A percentile compares a stretch with the other conserved stretches of the same genome.
phyloP scores from a whole-genome alignment of 1,140 invertebrate genomes.

The Drosophila sp. region DNA sequence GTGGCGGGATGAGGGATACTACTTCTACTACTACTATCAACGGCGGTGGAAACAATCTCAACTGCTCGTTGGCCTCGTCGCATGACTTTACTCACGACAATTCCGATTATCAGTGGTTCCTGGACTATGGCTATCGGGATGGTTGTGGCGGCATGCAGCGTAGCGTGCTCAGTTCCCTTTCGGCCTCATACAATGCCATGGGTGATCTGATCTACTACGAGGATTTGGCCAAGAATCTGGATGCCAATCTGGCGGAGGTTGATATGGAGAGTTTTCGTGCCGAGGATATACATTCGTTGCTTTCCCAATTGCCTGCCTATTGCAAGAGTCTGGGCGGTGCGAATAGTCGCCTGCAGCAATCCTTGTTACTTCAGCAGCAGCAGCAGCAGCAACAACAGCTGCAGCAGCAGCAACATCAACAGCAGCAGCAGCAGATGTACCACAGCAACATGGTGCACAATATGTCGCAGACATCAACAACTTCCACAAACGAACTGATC shows the following conservation, averaged over 20 bases:
- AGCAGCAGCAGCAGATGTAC: slow-evolving; percentile 46
- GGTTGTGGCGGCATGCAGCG: slow-evolving; percentile 90
- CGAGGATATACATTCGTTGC: slow-evolving; percentile 94
- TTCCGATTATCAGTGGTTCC: slow-evolving; percentile 94
- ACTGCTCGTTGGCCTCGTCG: slow-evolving; percentile 82
- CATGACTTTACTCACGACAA: slow-evolving; percentile 93
- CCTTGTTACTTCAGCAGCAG: slow-evolving; percentile 74
- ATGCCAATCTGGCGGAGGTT: slow-evolving; percentile 95
- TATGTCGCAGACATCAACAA: slow-evolving; percentile 78
- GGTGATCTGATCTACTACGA: slow-evolving; percentile 91
- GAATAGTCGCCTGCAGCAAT: slow-evolving; percentile 76
- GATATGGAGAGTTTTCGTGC: slow-evolving; percentile 97
- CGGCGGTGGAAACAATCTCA: slow-evolving; percentile 71
- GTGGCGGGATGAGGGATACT: slow-evolving; percentile 54
- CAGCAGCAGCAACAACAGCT: slow-evolving; percentile 77
- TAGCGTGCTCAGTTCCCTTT: slow-evolving; percentile 91
- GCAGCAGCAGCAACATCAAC: slow-evolving; percentile 60
- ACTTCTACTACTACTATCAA: slow-evolving; percentile 38
- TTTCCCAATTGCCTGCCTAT: slow-evolving; percentile 90
- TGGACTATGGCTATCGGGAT: slow-evolving; percentile 93
- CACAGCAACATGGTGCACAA: slow-evolving; percentile 51
- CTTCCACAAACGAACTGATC: slow-evolving; percentile 77
- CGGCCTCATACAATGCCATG: slow-evolving; percentile 89
- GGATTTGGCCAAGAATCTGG: slow-evolving; percentile 92
- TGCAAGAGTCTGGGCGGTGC: slow-evolving; percentile 82